Evolutionary conservation across 2,888 invertebrate genomes (phyloP), one percentile per base, ranked within the genome.

Genomic region (Eupithecia subfuscata): DNA sequence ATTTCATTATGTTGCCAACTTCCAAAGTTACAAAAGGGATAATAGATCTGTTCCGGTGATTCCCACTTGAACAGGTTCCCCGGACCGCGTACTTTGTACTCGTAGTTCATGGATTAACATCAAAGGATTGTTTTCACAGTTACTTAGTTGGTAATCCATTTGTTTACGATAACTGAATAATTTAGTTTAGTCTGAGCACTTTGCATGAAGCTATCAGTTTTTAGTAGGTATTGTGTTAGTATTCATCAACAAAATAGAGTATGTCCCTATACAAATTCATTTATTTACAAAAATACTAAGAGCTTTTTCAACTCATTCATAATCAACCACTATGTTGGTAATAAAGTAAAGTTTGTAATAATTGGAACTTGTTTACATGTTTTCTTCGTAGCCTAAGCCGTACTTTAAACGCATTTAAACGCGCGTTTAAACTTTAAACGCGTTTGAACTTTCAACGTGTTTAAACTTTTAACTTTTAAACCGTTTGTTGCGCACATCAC

Each of bases 21-120:
- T 67, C 67, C 52, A 37, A 56, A 68, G 72, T 45, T 64, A 64
- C 30, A 71, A 71, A 71, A 30, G 45, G 64, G 64, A 71, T 71
- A 64, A 64, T 45, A 64, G 25, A 71, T 71, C 64, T 67, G 52
- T 68, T 37, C 25, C 72, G 52, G 67, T 65, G 52, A 52, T 56
- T 72, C 67, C 48, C 67, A 52, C 67, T 56, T 25, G 45, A 67
- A 64, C 40, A 64, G 52, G n/a, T 72, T 67, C 12, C 72, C 22
- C 12, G 37, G 65, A 64, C 25, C 16, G 8, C n/a, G 18, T 25
- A 67, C 37, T 40, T 67, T 45, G 18, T n/a, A 0, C 52, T n/a
- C 18, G 30, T 25, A 43, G 72, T 69, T 69, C 34, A 34, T 16
- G 34, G 69, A 73, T 45, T 67, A 63, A 60, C 69, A 73, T 73